Evolutionary conservation across 2,113 vertebrate genomes (phyloP), one percentile per base, ranked within the genome.

Genomic region (Zootoca vivipara): DNA sequence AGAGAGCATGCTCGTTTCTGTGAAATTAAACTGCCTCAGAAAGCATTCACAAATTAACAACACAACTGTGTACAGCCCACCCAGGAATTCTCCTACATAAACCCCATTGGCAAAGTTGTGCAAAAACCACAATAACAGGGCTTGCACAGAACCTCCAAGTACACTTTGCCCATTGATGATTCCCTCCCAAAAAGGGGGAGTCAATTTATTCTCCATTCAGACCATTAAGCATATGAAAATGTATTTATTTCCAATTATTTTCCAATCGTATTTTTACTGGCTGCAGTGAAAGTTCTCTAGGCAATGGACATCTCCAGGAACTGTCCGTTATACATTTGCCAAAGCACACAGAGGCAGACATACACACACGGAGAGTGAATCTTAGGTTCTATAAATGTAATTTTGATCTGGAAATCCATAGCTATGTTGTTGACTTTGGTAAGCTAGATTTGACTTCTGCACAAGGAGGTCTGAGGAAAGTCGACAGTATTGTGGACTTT

Each of bases 181-280:
- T 87, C 58, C 58, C 58, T 62, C 18, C 58, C 58, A 15, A 62
- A 18, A 20, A 81, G 82, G 2, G 73, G 69, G 30, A 72, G 87
- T 69, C 18, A 7, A 15, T 65, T 84, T 89, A 10, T 18, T 16
- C 15, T 58, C 20, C 56, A 26, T 83, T 91, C 78, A 13, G 64
- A 88, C 77, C 83, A 4, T 40, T 40, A 35, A 16, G 24, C 30
- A 4, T 58, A 15, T 83, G 85, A 58, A 86, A 85, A 75, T 30
- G 85, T 7, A 28, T 42, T 86, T 7, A 28, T 42, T 86, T 92
- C 93, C 83, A 42, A 26, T 80, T 46, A 24, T 80, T 28, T 9
- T 13, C 69, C 56, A 83, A 85, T 33, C 70, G 3, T 33, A 13
- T 78, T 20, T 13, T 33, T 35, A 7, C 87, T 56, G 1, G 26